Base-by-base conservation (phyloP, 2,888 invertebrate species). In the Spodoptera littoralis region DNA sequence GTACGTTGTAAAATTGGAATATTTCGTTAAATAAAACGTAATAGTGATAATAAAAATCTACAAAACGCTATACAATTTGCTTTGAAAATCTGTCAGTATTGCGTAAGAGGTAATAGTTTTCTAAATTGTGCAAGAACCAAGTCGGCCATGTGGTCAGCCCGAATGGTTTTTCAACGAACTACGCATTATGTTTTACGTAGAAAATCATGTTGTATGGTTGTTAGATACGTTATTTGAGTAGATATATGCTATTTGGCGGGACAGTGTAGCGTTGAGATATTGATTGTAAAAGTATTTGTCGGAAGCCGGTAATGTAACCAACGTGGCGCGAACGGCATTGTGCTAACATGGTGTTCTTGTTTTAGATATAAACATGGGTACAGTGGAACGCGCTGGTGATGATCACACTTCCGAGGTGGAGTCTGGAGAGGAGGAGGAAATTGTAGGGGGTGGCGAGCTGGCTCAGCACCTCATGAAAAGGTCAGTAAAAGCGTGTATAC, bases 321-420 rank as follows among this genome's bases (percentile, higher is more conserved):
- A 93, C 93, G 93, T 93, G 93, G 93, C 92, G 90, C 84, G 85
- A 89, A 88, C 77, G 64, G 69, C 70, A 73, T 65, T 64, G 63
- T 67, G 57, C 55, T 83, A 72, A 82, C 73, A 48, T 68, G 57
- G 67, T 74, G 79, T 74, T 84, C 84, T 88, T 88, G 82, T 92
- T 92, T 81, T 89, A 91, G 93, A 89, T 83, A 76, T 73, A 72
- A 89, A 78, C 88, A 96, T 96, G 96, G 95, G 96, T 91, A 95
- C 96, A 80, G 96, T 96, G 80, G 96, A 96, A 85, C 96, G 95
- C 79, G 95, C 95, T 82, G 96, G 95, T 70, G 96, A 96, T 86
- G 95, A 96, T 84, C 88, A 88, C 73, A 95, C 96, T 67, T 96
- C 96, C 65, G 96, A 96, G 71, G 91, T 96, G 81, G 97, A 97